These are phyloP conservation scores for Zosterops hypoxanthus DNA, from an alignment of 2,113 vertebrate genomes.

Conservation along the genomic window DNA sequence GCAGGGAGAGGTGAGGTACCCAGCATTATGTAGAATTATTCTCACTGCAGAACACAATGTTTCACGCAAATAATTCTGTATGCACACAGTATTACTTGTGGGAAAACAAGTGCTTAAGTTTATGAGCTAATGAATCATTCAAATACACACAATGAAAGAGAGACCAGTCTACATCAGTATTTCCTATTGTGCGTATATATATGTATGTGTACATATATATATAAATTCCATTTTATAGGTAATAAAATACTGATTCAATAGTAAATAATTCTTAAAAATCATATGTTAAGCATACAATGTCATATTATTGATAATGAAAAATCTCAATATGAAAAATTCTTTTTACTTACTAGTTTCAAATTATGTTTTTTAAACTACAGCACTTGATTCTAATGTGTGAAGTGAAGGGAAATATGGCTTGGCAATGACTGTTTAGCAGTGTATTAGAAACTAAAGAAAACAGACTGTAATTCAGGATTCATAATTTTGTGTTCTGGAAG, in stretches of 20 bases:
- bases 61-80: not conserved
- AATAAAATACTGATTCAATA: not conserved
- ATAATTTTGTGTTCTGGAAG: not conserved
- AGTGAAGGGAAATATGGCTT: not conserved
- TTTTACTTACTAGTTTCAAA: not conserved
- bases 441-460: not conserved
- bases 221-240: not conserved
- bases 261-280: not conserved
- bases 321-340: not conserved
- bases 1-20: not conserved
- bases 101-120: not conserved
- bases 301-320: not conserved
- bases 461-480: not conserved
- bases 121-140: conserved; percentile 24
- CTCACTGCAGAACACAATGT: not conserved
- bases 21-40: not conserved
- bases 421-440: not conserved
- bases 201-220: not conserved
- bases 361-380: not conserved
- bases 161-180: not conserved
- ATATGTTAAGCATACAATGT: not conserved
- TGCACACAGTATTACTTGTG: not conserved
- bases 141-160: not conserved
- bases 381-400: not conserved
- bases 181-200: not conserved